Percentiles rank a stretch among this genome's conserved stretches.
Evolutionary conservation across 2,113 vertebrate species (phyloP).

Genomic region (Myotis brandtii): DNA sequence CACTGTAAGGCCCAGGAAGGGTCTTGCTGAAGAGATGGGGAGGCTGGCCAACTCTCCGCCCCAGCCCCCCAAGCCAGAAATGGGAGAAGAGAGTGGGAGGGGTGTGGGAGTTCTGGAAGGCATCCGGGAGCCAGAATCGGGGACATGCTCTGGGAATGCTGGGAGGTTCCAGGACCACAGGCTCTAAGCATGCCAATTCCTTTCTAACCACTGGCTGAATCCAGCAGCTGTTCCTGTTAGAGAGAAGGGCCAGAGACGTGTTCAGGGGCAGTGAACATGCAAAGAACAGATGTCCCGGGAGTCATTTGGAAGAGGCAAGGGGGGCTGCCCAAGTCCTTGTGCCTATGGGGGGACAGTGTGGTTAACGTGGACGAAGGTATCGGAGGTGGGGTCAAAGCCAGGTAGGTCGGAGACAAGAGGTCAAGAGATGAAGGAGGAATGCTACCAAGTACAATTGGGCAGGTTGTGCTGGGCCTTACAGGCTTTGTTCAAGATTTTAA

Average conservation of each 20-base stretch:
- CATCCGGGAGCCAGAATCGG: neutral
- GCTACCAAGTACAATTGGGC: no score
- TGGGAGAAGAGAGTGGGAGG: neutral
- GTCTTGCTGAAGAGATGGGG: neutral
- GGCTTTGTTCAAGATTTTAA: neutral
- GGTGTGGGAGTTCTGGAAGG: neutral
- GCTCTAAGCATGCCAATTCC: neutral
- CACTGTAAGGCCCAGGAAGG: neutral
- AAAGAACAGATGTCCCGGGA: conserved; percentile 42
- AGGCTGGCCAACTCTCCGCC: neutral
- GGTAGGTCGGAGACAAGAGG: neutral
- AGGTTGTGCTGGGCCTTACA: neutral
- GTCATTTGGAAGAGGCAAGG: conserved; percentile 29
- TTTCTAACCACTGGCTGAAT: neutral
- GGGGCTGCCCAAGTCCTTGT: neutral
- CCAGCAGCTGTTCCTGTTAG: conserved; percentile 42
- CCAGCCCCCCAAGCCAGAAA: neutral
- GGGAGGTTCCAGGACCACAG: neutral
- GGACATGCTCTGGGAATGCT: neutral
- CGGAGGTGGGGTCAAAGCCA: neutral
- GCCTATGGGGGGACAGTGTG: neutral
- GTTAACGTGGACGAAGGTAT: neutral
- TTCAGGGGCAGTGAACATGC: neutral
- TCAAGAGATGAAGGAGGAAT: neutral
- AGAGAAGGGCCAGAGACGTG: neutral